A percentile compares a stretch with the other conserved stretches of the same genome.
These are phyloP conservation scores for Hydractinia echinata DNA, from an alignment of 30 jellyfish, hydroid and myxozoan genomes.

Conservation along the genomic window DNA sequence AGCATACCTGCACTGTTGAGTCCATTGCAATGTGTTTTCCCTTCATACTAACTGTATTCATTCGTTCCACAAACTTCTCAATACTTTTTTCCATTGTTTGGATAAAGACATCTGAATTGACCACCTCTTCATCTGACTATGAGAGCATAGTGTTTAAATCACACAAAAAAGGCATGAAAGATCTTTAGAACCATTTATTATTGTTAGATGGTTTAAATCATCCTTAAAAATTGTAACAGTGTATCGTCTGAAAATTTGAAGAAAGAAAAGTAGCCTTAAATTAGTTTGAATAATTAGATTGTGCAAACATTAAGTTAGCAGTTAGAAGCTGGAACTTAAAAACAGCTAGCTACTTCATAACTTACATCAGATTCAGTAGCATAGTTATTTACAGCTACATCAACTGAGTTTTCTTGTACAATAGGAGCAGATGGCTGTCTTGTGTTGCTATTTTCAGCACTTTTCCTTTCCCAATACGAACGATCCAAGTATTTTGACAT, in stretches of 20 bases:
- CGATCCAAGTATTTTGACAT: slow-evolving; percentile 76
- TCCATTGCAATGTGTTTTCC: slow-evolving; percentile 98
- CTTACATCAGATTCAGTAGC: neutral
- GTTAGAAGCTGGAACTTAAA: too few species aligned
- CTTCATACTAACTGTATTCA: slow-evolving; percentile 67
- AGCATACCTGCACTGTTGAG: slow-evolving; percentile 79
- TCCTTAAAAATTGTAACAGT: too few species aligned
- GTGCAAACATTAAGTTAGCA: too few species aligned
- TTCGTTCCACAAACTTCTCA: slow-evolving; percentile 72
- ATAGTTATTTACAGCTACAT: slow-evolving; percentile 8
- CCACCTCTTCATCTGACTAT: slow-evolving; percentile 46
- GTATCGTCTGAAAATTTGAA: too few species aligned
- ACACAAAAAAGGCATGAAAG: too few species aligned
- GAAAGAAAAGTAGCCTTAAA: too few species aligned
- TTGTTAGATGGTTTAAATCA: too few species aligned
- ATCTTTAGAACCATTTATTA: too few species aligned
- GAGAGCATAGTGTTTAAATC: neutral
- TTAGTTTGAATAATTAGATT: too few species aligned
- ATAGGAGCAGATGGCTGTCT: slow-evolving; percentile 89
- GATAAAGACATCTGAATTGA: slow-evolving; percentile 62
- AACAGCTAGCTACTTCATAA: too few species aligned
- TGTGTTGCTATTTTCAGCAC: slow-evolving; percentile 26
- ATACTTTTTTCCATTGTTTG: slow-evolving; percentile 72
- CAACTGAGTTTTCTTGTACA: slow-evolving; percentile 37
- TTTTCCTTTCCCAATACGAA: slow-evolving; percentile 84